Evolutionary conservation across 1,140 invertebrate species (phyloP), one percentile per base, ranked within the genome.

Genomic region (Drosophila pseudoananassae): DNA sequence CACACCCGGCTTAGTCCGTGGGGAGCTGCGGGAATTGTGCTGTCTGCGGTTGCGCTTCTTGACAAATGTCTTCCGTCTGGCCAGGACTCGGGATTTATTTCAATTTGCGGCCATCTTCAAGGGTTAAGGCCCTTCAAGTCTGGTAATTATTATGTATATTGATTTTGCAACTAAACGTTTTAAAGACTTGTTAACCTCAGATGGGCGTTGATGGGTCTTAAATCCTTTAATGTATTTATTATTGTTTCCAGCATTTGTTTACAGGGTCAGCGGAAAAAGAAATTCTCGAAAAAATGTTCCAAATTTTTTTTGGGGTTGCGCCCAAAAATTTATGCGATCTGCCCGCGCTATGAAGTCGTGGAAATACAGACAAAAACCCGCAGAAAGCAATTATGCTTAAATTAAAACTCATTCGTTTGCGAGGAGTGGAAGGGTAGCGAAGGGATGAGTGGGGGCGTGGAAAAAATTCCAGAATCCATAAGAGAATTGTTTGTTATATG

Each of bases 371-470:
- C 54, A 77, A 78, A 73, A 78, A 49, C 46, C 84, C 71, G 63
- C 78, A 58, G 78, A 88, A 88, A 87, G 83, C 83, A 88, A 88
- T 88, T 88, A 88, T 88, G 84, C 83, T 88, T 83, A 83, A 88
- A 88, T 88, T 88, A 83, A 88, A 88, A 88, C 83, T 88, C 83
- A 87, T 87, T 87, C 82, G 79, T 88, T 88, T 88, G 71, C 31
- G 9, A 31, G 31, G 7, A 3, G 31, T 3, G 8, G 31, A 27
- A 27, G 25, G 25, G 4, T 27, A 27, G 25, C 6, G 5, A 27
- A 27, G 31, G 31, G 31, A 31, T 9, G 31, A 10, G 9, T 31
- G 33, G 76, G 50, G 40, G 29, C 14, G 61, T 14, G 12, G 7
- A 9, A 31, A 76, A 82, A 88, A 76, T 31, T 25, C 7, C 40